Percentiles rank a stretch among this genome's conserved stretches.
Conservation (phyloP, 2,113 vertebrate species). For the Tragelaphus strepsiceros region DNA sequence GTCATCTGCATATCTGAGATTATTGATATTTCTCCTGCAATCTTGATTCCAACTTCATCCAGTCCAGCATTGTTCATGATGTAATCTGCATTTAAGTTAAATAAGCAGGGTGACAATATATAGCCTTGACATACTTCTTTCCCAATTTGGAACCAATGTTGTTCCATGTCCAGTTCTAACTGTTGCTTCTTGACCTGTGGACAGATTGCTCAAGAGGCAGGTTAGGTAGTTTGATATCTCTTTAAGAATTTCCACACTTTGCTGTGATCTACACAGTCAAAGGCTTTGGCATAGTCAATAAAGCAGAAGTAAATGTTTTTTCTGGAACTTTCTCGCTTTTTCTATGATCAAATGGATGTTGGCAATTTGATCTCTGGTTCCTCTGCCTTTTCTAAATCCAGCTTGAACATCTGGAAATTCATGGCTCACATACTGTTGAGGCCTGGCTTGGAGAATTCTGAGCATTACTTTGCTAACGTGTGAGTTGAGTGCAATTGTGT, state of each 20-base stretch:
- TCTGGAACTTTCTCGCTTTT: neutral
- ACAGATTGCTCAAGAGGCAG: neutral
- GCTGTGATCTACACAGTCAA: neutral
- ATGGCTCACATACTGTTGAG: neutral
- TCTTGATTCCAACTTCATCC: neutral
- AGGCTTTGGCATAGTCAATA: neutral
- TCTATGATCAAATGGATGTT: neutral
- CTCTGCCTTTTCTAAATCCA: neutral
- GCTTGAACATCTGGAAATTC: neutral
- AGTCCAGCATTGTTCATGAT: neutral
- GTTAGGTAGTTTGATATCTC: neutral
- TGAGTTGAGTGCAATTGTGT: neutral
- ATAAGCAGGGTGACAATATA: neutral
- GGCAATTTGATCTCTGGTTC: neutral
- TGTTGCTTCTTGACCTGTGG: neutral
- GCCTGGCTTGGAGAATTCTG: neutral
- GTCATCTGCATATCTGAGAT: neutral
- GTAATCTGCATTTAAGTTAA: neutral
- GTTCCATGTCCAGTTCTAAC: neutral
- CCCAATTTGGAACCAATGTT: fast-evolving
- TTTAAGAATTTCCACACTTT: neutral
- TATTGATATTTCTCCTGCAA: neutral
- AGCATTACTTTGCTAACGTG: neutral
- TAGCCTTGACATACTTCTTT: neutral
- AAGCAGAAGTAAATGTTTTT: neutral